Conservation (phyloP, 1,140 invertebrate genomes). For the Drosophila virilis region DNA sequence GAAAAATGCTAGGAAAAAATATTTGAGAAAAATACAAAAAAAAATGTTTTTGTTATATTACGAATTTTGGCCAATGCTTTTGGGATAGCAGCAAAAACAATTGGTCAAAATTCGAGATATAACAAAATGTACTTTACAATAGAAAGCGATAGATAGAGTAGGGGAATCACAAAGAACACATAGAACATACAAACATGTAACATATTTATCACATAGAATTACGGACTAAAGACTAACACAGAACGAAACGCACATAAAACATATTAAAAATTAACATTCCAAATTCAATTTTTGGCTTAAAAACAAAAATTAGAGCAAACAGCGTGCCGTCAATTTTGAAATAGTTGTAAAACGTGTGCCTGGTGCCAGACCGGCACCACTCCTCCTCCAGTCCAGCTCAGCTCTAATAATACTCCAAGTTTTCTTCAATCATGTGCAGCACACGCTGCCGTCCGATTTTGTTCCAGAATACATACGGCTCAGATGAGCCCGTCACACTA, state of each 20-base stretch:
- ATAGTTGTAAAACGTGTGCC: conserved; percentile 44
- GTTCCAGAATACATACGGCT: conserved; percentile 82
- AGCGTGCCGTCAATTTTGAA: conserved; percentile 56
- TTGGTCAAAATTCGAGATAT: conserved; percentile 1
- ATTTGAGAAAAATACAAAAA: conserved; percentile 22
- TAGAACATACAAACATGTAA: conserved; percentile 40
- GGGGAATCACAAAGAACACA: conserved; percentile 43
- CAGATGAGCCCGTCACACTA: conserved; percentile 69
- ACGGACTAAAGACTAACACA: conserved; percentile 50
- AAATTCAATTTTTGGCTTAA: conserved; percentile 33
- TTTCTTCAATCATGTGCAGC: conserved; percentile 73
- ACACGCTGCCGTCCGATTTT: conserved; percentile 83
- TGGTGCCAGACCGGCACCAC: conserved; percentile 58
- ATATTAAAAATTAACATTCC: conserved; percentile 59
- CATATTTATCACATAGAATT: conserved; percentile 40
- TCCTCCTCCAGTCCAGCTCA: neutral
- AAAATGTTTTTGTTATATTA: conserved; percentile 9
- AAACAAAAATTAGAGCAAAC: conserved; percentile 40
- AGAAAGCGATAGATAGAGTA: conserved; percentile 9
- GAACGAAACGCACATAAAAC: conserved; percentile 62
- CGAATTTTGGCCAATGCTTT: conserved; percentile 48
- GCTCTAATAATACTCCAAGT: conserved; percentile 65
- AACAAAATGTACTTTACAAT: conserved; percentile 9
- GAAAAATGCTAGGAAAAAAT: conserved; percentile 37
- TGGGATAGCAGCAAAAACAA: conserved; percentile 67